Percentiles rank a stretch among this genome's conserved stretches.
phyloP scores from a whole-genome alignment of 2,888 invertebrate species.

The Heliconius erato region DNA sequence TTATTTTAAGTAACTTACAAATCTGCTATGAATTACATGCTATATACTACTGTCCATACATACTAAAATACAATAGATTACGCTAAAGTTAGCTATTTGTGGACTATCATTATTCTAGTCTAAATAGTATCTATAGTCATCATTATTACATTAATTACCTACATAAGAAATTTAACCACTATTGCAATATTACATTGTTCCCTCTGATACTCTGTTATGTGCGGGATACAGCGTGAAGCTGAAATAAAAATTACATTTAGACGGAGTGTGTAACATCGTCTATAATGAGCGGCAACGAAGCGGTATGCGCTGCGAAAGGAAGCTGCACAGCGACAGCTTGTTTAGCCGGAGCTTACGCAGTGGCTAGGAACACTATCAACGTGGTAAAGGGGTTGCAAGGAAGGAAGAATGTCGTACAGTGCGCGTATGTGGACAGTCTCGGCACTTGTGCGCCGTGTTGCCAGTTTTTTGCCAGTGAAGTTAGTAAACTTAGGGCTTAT shows the following conservation, averaged over 20 bases:
- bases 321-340: conserved; percentile 67
- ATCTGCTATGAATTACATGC: no score
- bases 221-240: no score
- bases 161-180: no score
- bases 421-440: conserved; percentile 75
- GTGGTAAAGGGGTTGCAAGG: conserved; percentile 76
- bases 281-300: conserved; percentile 76
- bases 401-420: conserved; percentile 65
- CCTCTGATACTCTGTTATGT: no score
- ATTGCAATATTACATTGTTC: no score
- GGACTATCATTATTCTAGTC: no score
- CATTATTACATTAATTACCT: no score
- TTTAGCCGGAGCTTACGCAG: conserved; percentile 76
- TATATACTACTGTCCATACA: no score
- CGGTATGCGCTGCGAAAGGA: conserved; percentile 70
- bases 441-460: conserved; percentile 75
- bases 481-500: conserved; percentile 52
- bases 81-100: no score
- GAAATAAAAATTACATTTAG: conserved; percentile 54
- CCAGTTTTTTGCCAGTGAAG: conserved; percentile 78
- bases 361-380: conserved; percentile 75
- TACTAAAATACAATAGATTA: no score
- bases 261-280: conserved; percentile 78
- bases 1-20: no score
- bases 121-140: no score